Evolutionary conservation across 1,140 invertebrate species (phyloP).

Genomic region (Helicorthomorpha holstii): DNA sequence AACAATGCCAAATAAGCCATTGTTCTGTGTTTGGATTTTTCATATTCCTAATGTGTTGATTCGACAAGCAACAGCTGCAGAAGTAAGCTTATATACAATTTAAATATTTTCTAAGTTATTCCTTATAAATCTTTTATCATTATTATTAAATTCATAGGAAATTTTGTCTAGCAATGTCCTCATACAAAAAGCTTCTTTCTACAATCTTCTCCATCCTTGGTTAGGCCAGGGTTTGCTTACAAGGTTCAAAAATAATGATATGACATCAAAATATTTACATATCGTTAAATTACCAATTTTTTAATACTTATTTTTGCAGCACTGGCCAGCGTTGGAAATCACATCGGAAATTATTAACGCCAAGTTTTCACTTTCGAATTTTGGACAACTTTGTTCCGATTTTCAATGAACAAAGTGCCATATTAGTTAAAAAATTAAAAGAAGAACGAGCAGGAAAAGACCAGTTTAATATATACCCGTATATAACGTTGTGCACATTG

Average conservation of each 20-base stretch:
- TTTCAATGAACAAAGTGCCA: conserved; percentile 54
- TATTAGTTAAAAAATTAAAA: conserved; percentile 32
- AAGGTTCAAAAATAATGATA: background rate
- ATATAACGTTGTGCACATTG: conserved; percentile 33
- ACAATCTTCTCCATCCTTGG: background rate
- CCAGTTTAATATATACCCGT: conserved; percentile 29
- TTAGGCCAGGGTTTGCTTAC: background rate
- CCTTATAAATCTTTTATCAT: background rate
- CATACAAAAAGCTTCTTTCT: background rate
- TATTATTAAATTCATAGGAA: background rate
- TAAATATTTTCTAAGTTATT: background rate
- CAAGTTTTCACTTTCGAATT: conserved; percentile 78
- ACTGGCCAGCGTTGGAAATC: conserved; percentile 47
- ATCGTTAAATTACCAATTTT: background rate
- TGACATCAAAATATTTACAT: background rate
- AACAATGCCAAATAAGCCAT: background rate
- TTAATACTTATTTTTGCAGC: conserved; percentile 12
- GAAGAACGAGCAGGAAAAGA: conserved; percentile 32
- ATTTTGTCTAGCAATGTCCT: background rate
- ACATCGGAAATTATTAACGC: conserved; percentile 73
- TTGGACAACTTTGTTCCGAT: conserved; percentile 65
- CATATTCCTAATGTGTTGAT: background rate
- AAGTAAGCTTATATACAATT: background rate
- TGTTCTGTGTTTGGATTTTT: background rate
- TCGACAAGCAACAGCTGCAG: background rate